Evolutionary conservation across 2,888 invertebrate genomes (phyloP).

Genomic region (Tinea pellionella): DNA sequence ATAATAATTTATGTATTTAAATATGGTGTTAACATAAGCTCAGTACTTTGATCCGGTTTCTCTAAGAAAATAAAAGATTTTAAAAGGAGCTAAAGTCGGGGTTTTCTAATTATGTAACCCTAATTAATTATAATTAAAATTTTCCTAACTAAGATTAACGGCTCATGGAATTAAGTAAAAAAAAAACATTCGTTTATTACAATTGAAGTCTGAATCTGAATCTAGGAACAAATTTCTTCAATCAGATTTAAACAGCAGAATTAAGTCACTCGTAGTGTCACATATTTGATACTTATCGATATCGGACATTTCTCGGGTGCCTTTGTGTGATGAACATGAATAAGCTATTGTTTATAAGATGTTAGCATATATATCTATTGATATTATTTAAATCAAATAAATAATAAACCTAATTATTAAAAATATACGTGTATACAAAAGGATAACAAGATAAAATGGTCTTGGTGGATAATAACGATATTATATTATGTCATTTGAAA

Average conservation of each 20-base stretch:
- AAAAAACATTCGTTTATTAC: too few relatives aligned
- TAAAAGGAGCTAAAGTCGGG: not conserved
- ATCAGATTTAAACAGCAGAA: too few relatives aligned
- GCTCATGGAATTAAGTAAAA: not conserved
- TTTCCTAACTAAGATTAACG: conserved; percentile 4
- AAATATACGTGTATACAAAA: too few relatives aligned
- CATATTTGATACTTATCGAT: not conserved
- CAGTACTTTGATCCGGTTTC: not conserved
- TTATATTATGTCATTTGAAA: too few relatives aligned
- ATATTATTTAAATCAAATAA: too few relatives aligned
- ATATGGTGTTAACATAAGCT: not conserved
- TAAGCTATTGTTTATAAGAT: not conserved
- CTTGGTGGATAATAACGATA: too few relatives aligned
- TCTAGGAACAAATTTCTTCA: too few relatives aligned
- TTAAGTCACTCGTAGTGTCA: not conserved
- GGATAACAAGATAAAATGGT: too few relatives aligned
- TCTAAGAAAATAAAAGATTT: not conserved
- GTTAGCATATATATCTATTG: too few relatives aligned
- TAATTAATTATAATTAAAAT: not conserved
- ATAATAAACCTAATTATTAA: too few relatives aligned
- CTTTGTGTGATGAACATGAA: not conserved
- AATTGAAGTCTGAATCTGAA: too few relatives aligned
- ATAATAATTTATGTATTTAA: not conserved
- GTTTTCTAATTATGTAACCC: not conserved
- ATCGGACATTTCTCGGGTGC: not conserved